Evolutionary conservation across 2,888 invertebrate species (phyloP).

Genomic region (Calephelis perditalis): DNA sequence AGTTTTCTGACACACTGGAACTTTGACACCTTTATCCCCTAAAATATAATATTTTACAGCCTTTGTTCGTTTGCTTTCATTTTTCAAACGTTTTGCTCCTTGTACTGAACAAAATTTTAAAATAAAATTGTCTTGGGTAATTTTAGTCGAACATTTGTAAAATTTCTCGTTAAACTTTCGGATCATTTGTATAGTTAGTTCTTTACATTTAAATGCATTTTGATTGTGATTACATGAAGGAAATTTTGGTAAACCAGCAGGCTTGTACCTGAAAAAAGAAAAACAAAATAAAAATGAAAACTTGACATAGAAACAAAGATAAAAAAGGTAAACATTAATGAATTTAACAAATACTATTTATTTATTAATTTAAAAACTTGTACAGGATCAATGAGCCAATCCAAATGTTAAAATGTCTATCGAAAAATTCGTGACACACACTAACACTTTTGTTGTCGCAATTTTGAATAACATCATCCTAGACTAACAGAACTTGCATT

Average conservation of each 20-base stretch:
- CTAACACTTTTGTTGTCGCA: background rate
- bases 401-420: no score
- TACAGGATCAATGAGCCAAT: no score
- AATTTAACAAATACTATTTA: no score
- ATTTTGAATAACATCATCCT: conserved; percentile 6
- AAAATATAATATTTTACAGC: conserved; percentile 11
- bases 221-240: background rate
- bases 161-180: conserved; percentile 9
- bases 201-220: conserved; percentile 1
- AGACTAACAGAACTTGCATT: conserved; percentile 6
- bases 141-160: conserved; percentile 7
- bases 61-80: conserved; percentile 7
- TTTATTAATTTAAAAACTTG: no score
- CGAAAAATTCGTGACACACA: no score
- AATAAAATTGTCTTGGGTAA: conserved; percentile 11
- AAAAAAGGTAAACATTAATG: conserved; percentile 1
- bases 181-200: background rate
- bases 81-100: conserved; percentile 6
- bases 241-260: background rate
- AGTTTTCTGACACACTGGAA: conserved; percentile 12
- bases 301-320: background rate
- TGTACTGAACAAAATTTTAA: conserved; percentile 11
- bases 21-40: conserved; percentile 9
- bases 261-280: conserved; percentile 4
- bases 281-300: background rate